These are phyloP conservation scores for Strigamia maritima DNA, from an alignment of 2,888 invertebrate genomes.

Conservation along the genomic window DNA sequence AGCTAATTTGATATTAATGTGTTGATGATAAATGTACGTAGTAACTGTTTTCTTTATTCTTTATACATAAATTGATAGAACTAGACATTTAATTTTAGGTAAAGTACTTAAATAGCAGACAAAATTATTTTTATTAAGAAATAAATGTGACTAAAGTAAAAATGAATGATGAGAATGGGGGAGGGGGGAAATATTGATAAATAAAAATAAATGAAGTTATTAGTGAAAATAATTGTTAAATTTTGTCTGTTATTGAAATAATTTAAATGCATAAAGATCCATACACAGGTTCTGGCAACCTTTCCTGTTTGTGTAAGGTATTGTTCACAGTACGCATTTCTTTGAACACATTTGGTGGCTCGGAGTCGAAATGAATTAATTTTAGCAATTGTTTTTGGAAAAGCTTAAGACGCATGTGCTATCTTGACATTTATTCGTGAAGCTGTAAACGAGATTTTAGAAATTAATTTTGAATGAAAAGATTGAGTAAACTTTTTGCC, in stretches of 20 bases:
- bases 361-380: not conserved
- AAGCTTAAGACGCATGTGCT: too few species aligned
- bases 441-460: not conserved
- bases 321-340: not conserved
- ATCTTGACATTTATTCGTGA: too few species aligned
- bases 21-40: conserved; percentile 13
- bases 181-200: too few species aligned
- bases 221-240: not conserved
- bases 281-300: conserved; percentile 18
- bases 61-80: not conserved
- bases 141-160: not conserved
- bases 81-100: not conserved
- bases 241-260: conserved; percentile 13
- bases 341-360: not conserved
- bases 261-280: conserved; percentile 11
- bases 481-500: not conserved
- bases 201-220: too few species aligned
- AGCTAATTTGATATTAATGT: conserved; percentile 2
- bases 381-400: not conserved
- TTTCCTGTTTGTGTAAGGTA: conserved; percentile 6
- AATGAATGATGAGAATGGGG: too few species aligned
- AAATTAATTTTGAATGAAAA: not conserved
- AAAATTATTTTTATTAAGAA: not conserved
- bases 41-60: not conserved
- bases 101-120: conserved; percentile 4